A percentile compares a stretch with the other conserved stretches of the same genome.
phyloP scores from a whole-genome alignment of 2,797 vertebrate species.

The Oreonectes daqikongensis region DNA sequence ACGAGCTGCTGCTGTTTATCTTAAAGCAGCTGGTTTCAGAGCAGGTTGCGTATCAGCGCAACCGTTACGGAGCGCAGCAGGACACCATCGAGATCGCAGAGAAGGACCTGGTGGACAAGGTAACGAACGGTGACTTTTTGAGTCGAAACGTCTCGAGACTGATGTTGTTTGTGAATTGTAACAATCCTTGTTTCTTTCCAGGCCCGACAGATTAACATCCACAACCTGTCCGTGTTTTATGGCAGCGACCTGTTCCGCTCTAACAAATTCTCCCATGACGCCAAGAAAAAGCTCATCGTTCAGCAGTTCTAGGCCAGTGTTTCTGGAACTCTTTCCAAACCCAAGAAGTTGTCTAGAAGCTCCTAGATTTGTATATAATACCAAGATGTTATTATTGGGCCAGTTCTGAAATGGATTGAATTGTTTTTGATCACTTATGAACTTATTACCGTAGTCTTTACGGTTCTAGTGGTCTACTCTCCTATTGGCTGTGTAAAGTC shows the following conservation, averaged over 20 bases:
- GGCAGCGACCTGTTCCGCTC: conserved; percentile 89
- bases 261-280: conserved; percentile 89
- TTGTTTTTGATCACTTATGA: neutral
- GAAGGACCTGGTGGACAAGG: conserved; percentile 95
- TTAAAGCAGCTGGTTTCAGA: conserved; percentile 96
- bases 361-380: conserved; percentile 40
- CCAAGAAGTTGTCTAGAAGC: neutral
- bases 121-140: conserved; percentile 56
- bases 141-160: neutral
- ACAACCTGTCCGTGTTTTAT: conserved; percentile 90
- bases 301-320: conserved; percentile 85
- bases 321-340: neutral
- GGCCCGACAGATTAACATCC: conserved; percentile 96
- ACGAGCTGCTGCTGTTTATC: conserved; percentile 95
- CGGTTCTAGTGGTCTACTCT: neutral
- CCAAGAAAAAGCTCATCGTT: conserved; percentile 88
- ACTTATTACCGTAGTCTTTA: conserved; percentile 3
- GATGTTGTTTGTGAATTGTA: neutral
- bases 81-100: conserved; percentile 89
- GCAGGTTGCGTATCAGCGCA: conserved; percentile 92
- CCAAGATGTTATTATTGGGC: neutral
- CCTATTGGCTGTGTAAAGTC: conserved; percentile 17
- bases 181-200: conserved; percentile 54
- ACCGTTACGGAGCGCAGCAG: conserved; percentile 92
- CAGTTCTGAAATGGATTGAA: conserved; percentile 40